Evolutionary conservation across 2,888 invertebrate genomes (phyloP).

Genomic region (Nudaria mundana): DNA sequence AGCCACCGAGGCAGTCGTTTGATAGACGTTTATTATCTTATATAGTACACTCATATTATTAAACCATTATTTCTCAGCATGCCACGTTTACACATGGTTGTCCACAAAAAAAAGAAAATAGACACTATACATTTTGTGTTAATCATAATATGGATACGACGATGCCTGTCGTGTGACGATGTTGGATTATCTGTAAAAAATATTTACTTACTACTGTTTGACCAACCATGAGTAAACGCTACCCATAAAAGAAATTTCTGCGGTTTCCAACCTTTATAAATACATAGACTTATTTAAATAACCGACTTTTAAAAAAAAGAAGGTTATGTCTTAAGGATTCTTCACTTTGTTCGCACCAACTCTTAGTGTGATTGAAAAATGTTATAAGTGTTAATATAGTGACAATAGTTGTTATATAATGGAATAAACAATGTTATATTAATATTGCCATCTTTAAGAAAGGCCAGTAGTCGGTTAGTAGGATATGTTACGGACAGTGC

Average conservation of each 20-base stretch:
- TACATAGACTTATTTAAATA: no score
- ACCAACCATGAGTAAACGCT: background rate
- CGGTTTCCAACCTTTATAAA: constrained; percentile 16
- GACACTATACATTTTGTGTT: background rate
- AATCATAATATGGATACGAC: background rate
- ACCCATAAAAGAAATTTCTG: constrained; percentile 19
- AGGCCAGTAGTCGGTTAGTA: constrained; percentile 51
- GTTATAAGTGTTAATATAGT: constrained; percentile 38
- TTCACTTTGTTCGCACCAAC: no score
- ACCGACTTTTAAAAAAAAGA: no score
- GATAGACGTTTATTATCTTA: no score
- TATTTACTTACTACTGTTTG: background rate
- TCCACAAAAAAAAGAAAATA: background rate
- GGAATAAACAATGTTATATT: constrained; percentile 35
- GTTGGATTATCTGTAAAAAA: background rate
- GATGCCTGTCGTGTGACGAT: no score
- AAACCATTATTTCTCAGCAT: constrained; percentile 20
- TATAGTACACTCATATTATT: constrained; percentile 26
- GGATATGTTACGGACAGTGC: constrained; percentile 24
- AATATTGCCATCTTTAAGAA: constrained; percentile 54
- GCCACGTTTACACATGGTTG: background rate
- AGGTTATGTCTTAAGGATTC: no score
- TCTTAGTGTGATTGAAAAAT: constrained; percentile 37
- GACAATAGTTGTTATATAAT: constrained; percentile 40
- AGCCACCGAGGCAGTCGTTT: no score